Conservation (phyloP, 2,797 vertebrate species). For the Tragelaphus eurycerus region DNA sequence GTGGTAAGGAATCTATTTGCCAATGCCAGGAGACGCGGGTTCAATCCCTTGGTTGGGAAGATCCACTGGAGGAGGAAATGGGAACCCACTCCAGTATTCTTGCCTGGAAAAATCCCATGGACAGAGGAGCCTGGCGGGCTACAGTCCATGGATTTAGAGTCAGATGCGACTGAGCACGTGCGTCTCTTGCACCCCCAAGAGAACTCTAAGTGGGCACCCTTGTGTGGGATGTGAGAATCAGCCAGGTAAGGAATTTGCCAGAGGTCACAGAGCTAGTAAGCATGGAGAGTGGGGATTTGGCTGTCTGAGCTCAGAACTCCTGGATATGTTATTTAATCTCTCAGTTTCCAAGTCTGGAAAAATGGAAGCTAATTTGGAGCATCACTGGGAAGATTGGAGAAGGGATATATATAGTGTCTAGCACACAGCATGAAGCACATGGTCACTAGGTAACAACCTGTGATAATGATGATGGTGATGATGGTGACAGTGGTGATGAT, state of each 20-base stretch:
- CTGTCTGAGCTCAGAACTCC: neutral
- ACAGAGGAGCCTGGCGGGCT: neutral
- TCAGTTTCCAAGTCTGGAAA: neutral
- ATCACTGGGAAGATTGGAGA: neutral
- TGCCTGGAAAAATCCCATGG: neutral
- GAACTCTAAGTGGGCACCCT: neutral
- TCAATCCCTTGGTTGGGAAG: neutral
- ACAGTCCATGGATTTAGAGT: neutral
- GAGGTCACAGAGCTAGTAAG: no score
- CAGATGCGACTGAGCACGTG: neutral
- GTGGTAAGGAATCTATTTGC: neutral
- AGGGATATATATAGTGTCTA: fast-evolving
- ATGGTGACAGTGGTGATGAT: fast-evolving
- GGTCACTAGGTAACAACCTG: neutral
- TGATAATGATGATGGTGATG: fast-evolving
- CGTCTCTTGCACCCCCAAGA: neutral
- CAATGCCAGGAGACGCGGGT: neutral
- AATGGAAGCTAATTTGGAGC: neutral
- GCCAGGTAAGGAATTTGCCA: no score
- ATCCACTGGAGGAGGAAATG: neutral
- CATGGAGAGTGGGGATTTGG: neutral
- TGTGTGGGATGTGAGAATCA: neutral
- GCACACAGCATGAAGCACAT: fast-evolving
- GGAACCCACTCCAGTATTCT: neutral
- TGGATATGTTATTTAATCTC: neutral